A percentile compares a stretch with the other conserved stretches of the same genome.
Conservation (phyloP, 2,797 vertebrate species). For the Austrolebias charrua region DNA sequence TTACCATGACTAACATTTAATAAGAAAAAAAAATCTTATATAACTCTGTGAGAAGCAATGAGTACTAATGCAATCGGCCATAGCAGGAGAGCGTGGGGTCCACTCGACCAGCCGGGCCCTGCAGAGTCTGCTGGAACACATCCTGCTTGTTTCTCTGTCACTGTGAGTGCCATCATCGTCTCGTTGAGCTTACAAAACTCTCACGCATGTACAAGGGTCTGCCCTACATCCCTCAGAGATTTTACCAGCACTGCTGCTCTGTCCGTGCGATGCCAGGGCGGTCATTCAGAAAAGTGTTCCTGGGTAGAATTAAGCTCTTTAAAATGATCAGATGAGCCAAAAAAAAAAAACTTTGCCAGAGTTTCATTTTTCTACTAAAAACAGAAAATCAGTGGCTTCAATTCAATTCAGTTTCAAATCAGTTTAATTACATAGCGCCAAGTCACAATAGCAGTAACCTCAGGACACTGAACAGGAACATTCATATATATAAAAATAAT, state of each 20-base stretch:
- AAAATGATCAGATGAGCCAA: constrained; percentile 16
- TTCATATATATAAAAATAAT: too few relatives aligned
- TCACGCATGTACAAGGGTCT: constrained; percentile 33
- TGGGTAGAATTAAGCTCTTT: constrained; percentile 7
- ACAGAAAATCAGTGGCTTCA: constrained; percentile 7
- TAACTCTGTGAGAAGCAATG: constrained; percentile 53
- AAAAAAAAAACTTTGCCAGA: constrained; percentile 9
- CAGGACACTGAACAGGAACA: too few relatives aligned
- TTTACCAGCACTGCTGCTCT: constrained; percentile 35
- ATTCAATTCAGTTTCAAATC: too few relatives aligned
- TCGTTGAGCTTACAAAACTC: constrained; percentile 56
- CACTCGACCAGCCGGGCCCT: constrained; percentile 33
- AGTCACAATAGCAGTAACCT: too few relatives aligned
- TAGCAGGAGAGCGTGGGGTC: constrained; percentile 38
- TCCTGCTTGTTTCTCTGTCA: constrained; percentile 54
- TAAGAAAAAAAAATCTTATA: constrained; percentile 38
- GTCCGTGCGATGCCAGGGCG: constrained; percentile 24
- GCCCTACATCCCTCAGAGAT: constrained; percentile 40
- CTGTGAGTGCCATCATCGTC: constrained; percentile 35
- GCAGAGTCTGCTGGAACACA: constrained; percentile 50
- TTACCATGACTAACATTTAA: constrained; percentile 50
- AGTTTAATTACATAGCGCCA: too few relatives aligned
- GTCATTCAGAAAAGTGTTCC: constrained; percentile 24
- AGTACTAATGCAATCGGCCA: constrained; percentile 50
- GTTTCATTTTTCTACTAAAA: constrained; percentile 10